Conservation (phyloP, 2,797 vertebrate species). For the Tachyglossus aculeatus region DNA sequence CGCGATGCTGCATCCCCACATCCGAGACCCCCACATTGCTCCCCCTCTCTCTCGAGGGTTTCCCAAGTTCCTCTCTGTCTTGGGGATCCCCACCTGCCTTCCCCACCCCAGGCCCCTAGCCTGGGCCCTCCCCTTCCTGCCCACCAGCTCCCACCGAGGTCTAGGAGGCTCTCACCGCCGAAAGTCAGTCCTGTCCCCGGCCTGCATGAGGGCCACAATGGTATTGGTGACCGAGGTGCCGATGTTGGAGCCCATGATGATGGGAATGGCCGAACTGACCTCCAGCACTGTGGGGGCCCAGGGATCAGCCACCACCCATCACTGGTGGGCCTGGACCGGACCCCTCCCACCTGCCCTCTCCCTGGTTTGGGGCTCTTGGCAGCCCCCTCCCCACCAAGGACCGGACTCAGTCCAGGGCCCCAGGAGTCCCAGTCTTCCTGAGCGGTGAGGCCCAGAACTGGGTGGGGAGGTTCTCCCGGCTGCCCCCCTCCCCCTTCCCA, state of each 20-base stretch:
- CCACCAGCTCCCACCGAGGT: too few species aligned
- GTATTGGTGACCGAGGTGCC: slow-evolving; percentile 93
- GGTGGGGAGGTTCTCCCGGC: neutral
- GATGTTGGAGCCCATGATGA: slow-evolving; percentile 95
- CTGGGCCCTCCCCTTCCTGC: fast-evolving
- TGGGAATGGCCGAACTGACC: slow-evolving; percentile 86
- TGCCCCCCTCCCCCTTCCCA: neutral
- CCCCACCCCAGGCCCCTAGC: neutral
- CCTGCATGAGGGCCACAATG: slow-evolving; percentile 94
- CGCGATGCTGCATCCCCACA: too few species aligned
- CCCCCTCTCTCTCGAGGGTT: too few species aligned
- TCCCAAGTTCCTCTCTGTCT: too few species aligned
- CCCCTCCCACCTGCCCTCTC: neutral
- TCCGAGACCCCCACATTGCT: too few species aligned
- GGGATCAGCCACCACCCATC: neutral
- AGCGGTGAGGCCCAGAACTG: too few species aligned
- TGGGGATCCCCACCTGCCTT: neutral
- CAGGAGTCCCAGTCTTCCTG: too few species aligned
- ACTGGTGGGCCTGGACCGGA: neutral
- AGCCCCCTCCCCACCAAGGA: neutral
- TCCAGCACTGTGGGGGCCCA: slow-evolving; percentile 79
- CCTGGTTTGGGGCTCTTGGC: too few species aligned
- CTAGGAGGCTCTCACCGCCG: slow-evolving; percentile 83
- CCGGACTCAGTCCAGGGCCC: neutral
- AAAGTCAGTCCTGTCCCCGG: slow-evolving; percentile 88